Evolutionary conservation across 2,888 invertebrate species (phyloP), one percentile per base, ranked within the genome.

Genomic region (Agrilus cyanescens): DNA sequence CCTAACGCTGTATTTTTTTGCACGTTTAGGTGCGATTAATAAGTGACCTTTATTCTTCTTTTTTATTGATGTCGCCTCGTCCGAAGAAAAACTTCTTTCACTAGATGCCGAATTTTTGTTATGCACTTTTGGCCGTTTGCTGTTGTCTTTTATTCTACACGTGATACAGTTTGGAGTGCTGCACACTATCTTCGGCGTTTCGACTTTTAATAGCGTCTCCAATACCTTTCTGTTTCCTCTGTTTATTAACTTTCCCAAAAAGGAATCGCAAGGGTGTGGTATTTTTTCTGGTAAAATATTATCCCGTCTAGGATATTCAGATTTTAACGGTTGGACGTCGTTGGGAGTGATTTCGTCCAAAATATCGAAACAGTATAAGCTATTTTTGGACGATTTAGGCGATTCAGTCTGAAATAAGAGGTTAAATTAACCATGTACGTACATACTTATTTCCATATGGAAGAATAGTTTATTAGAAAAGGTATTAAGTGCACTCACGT

Each of bases 231-330:
- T 29, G 8, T 32, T 14, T n/a, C 16, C 16, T 3, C 32, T 32
- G 29, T 46, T 41, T 6, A 48, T 41, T 2, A 48, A 31, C 32
- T 41, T 44, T 29, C 46, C 44, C 14, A 48, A 36, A 15, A 20
- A 46, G 0, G 40, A 41, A 39, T 48, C 45, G 6, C 41, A 37
- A 15, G 10, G 31, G 3, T 5, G 15, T 12, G 30, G n/a, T 8
- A 10, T 13, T 18, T 14, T 38, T 7, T 31, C 25, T 4, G 36
- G n/a, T 4, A 33, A 32, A 3, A 43, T 37, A n/a, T 39, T 14
- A 33, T 48, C 48, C 35, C 40, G 41, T 8, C 57, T 42, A 8
- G 57, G 57, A 42, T 57, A 57, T 37, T 57, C 57, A 3, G 56
- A 50, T 34, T 50, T 50, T 3, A 57, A 37, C 2, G 57, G 57